Conservation (phyloP, 2,113 vertebrate genomes). For the Piliocolobus tephrosceles region DNA sequence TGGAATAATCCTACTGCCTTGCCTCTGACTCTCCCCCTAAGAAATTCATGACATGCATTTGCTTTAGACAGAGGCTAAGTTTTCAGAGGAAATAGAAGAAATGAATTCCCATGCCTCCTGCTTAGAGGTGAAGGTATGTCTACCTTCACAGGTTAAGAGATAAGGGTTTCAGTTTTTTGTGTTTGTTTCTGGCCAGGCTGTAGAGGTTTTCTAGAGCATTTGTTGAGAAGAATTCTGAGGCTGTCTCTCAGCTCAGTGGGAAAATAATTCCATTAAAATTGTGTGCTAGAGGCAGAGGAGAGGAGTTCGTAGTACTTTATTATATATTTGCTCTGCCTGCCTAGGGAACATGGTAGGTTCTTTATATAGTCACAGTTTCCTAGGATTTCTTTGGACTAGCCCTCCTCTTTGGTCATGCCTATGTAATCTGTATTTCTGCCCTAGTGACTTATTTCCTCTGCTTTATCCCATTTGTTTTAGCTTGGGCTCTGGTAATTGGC, state of each 20-base stretch:
- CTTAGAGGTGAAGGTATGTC: background rate
- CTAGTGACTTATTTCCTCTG: background rate
- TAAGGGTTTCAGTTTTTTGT: background rate
- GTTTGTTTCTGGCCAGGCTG: too few relatives aligned
- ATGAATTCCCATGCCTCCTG: background rate
- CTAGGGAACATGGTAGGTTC: background rate
- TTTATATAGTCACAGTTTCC: background rate
- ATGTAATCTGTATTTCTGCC: background rate
- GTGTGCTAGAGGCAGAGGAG: background rate
- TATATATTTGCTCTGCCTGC: background rate
- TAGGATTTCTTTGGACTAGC: background rate
- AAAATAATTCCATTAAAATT: background rate
- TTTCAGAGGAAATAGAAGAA: background rate
- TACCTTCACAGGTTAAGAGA: background rate
- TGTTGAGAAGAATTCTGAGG: background rate
- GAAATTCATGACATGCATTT: background rate
- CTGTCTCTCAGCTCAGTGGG: background rate
- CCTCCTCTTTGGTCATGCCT: background rate
- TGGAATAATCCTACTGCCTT: background rate
- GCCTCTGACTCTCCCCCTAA: background rate
- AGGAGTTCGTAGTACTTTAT: background rate
- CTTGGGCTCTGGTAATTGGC: background rate
- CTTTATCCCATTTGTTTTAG: background rate
- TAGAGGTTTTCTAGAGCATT: rapidly evolving
- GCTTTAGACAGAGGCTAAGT: background rate